These are phyloP conservation scores for Paedocypris micromegethes DNA, from an alignment of 2,797 vertebrate species.

Conservation along the genomic window DNA sequence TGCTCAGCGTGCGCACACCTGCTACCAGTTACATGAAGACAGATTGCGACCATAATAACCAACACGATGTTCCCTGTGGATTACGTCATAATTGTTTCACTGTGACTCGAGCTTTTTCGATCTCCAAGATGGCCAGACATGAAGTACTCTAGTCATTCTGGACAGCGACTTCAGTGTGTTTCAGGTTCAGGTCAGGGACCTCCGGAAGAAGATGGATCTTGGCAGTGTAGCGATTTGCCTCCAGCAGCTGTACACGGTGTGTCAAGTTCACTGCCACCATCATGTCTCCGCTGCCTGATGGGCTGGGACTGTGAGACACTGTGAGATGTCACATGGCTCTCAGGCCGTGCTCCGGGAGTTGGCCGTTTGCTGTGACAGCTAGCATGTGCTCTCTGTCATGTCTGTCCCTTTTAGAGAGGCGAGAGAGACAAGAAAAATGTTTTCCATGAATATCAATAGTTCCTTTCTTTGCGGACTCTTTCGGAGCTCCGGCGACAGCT, in stretches of 20 bases:
- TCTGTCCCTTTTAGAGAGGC: constrained; percentile 40
- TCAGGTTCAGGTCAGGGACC: constrained; percentile 57
- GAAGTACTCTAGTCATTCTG: background rate
- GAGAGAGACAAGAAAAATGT: constrained; percentile 49
- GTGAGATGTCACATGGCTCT: constrained; percentile 70
- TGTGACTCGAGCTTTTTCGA: background rate
- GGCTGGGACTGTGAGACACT: constrained; percentile 64
- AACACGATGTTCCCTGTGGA: constrained; percentile 16
- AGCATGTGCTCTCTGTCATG: constrained; percentile 55
- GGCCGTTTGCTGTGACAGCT: constrained; percentile 59
- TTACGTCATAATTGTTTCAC: constrained; percentile 17
- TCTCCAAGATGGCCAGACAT: background rate
- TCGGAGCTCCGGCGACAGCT: too few species aligned
- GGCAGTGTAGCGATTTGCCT: constrained; percentile 46
- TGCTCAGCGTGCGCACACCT: constrained; percentile 38
- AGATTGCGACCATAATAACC: background rate
- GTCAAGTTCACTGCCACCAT: constrained; percentile 46
- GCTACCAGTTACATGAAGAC: constrained; percentile 28
- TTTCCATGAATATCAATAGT: constrained; percentile 35
- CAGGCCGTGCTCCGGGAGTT: constrained; percentile 49
- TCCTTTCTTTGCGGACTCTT: background rate
- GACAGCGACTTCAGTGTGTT: constrained; percentile 8
- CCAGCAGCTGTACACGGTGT: constrained; percentile 39
- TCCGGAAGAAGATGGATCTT: constrained; percentile 43
- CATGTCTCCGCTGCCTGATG: constrained; percentile 56